Percentiles rank a stretch among this genome's conserved stretches.
Conservation (phyloP, 2,888 invertebrate species). For the Sinopyrophorus schimmeli region DNA sequence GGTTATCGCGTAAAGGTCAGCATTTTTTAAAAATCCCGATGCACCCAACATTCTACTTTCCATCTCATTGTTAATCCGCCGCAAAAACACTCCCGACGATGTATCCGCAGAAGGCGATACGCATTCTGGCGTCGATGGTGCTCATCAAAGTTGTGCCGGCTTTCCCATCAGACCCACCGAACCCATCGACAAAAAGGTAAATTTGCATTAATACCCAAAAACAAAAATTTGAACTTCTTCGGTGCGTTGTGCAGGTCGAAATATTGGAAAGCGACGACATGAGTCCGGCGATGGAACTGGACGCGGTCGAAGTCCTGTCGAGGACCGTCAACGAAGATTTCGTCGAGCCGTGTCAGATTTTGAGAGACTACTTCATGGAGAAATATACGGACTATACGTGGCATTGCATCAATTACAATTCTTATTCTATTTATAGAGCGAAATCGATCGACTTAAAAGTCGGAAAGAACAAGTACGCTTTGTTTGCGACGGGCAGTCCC, state of each 20-base stretch:
- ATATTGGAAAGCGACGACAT: slow-evolving; percentile 4
- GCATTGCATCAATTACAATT: slow-evolving; percentile 16
- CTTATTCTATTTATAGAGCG: slow-evolving; percentile 3
- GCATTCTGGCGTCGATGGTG: too few relatives aligned
- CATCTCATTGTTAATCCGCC: too few relatives aligned
- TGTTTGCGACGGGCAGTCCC: slow-evolving; percentile 11
- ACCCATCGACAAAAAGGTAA: too few relatives aligned
- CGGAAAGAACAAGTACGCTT: neutral
- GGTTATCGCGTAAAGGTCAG: too few relatives aligned
- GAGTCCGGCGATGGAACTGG: slow-evolving; percentile 9
- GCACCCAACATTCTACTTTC: too few relatives aligned
- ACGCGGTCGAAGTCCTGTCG: slow-evolving; percentile 12
- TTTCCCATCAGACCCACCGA: too few relatives aligned
- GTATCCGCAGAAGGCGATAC: too few relatives aligned
- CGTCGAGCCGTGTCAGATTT: slow-evolving; percentile 3
- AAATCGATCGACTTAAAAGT: slow-evolving; percentile 4
- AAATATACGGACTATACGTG: slow-evolving; percentile 15
- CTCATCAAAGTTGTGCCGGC: too few relatives aligned
- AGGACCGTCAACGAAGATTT: neutral
- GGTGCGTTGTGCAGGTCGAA: neutral
- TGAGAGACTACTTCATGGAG: slow-evolving; percentile 13
- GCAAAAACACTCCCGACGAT: too few relatives aligned
- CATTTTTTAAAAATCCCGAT: too few relatives aligned
- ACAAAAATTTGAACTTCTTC: too few relatives aligned
- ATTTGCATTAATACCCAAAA: too few relatives aligned